Base-by-base conservation (phyloP, 2,888 invertebrate species). In the Acrobasis consociella region DNA sequence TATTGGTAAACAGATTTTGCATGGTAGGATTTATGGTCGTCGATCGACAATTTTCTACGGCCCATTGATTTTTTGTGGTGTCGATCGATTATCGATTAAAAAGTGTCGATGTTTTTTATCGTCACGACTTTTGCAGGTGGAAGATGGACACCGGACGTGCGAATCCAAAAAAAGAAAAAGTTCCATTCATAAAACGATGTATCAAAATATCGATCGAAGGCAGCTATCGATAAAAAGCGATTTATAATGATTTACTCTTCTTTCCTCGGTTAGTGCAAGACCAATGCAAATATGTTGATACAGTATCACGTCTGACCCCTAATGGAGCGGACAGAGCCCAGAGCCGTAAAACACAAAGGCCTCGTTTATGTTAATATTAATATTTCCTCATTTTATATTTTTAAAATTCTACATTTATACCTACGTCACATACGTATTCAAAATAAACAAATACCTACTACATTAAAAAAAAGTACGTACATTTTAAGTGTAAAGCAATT, bases 51-150 rank as follows among this genome's bases (percentile, higher is more conserved):
- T 67, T 69, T 67, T 67, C 56, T 42, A 64, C 50, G 64, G 69
- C 31, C 64, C 62, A 67, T 71, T 62, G 62, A 63, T 58, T 65
- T 66, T 66, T 66, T 60, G 62, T 55, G 59, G 60, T 38, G 50
- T 17, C n/a, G n/a, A 58, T 31, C 42, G 46, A 46, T 53, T 49
- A 56, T 60, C 50, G 60, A 51, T 62, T 37, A 50, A 62, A 62
- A 65, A 62, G 55, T 64, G 49, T 58, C 60, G 58, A 64, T 38
- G 56, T 53, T 50, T 64, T 64, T 67, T 53, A 58, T 13, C 52
- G 49, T 52, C 65, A 67, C 67, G 67, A 67, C 58, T 56, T 22
- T 10, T 51, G 58, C 69, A 71, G 65, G 71, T 69, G 69, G 52
- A 60, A 37, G 55, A 55, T 55, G 39, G 55, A 22, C 16, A 46